These are phyloP conservation scores for Allygus modestus DNA, from an alignment of 2,888 invertebrate species.

Conservation along the genomic window DNA sequence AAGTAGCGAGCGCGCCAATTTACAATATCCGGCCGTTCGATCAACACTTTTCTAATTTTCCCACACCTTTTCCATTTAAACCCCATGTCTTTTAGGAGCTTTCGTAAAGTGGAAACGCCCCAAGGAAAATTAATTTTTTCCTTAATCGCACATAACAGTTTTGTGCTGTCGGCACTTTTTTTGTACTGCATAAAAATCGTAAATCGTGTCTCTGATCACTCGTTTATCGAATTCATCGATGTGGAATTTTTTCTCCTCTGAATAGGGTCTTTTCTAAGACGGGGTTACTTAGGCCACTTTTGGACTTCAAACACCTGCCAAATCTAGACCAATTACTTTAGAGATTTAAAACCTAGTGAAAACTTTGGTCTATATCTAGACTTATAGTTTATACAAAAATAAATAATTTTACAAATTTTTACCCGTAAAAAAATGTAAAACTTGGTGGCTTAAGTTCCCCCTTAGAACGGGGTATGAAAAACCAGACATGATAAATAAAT, in stretches of 20 bases:
- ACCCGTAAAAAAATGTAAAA: too few relatives aligned
- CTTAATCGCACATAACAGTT: conserved; percentile 4
- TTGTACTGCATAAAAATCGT: background rate
- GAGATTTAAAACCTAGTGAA: too few relatives aligned
- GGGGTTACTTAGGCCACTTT: background rate
- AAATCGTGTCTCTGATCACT: background rate
- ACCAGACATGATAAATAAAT: too few relatives aligned
- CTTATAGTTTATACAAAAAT: too few relatives aligned
- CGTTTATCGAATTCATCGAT: conserved; percentile 6
- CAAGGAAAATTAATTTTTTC: conserved; percentile 39
- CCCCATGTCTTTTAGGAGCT: background rate
- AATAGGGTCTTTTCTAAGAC: background rate
- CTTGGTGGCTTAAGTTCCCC: too few relatives aligned
- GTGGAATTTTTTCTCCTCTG: background rate
- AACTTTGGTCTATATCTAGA: too few relatives aligned
- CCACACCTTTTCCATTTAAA: conserved; percentile 33
- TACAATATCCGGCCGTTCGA: conserved; percentile 22
- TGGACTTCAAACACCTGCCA: too few relatives aligned
- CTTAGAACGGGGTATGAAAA: too few relatives aligned
- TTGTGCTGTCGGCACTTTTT: background rate
- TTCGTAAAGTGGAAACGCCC: background rate
- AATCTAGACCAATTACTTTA: too few relatives aligned
- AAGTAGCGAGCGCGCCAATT: conserved; percentile 20
- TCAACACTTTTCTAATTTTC: background rate
- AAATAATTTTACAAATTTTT: too few relatives aligned